Evolutionary conservation across 2,113 vertebrate genomes (phyloP).

Genomic region (Phalacrocorax pelagicus): DNA sequence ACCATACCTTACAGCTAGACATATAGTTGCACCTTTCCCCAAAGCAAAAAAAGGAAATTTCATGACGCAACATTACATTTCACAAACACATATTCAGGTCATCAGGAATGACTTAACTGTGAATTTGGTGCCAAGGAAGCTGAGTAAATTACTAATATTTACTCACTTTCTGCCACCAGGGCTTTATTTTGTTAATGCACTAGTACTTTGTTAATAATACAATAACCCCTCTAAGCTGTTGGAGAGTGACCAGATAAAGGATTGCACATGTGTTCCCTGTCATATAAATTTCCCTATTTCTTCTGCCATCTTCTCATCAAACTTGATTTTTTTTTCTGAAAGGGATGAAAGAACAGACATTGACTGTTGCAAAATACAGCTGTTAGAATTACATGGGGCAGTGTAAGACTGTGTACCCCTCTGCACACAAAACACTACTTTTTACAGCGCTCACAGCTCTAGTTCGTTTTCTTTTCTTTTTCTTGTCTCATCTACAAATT

Average conservation of each 20-base stretch:
- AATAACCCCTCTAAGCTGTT: not conserved
- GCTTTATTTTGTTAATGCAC: not conserved
- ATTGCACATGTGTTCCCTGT: not conserved
- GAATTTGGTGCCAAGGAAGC: not conserved
- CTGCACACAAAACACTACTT: not conserved
- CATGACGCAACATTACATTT: not conserved
- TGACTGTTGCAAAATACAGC: not conserved
- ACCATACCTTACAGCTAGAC: not conserved
- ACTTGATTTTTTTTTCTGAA: not conserved
- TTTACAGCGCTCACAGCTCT: not conserved
- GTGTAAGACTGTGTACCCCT: not conserved
- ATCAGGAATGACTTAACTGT: not conserved
- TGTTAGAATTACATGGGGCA: not conserved
- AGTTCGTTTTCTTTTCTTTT: not conserved
- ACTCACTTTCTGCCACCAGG: not conserved
- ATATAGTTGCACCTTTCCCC: not conserved
- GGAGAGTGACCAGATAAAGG: not conserved
- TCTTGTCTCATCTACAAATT: not conserved
- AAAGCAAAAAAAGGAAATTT: not conserved
- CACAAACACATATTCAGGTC: not conserved
- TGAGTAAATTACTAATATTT: not conserved
- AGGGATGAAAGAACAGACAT: not conserved
- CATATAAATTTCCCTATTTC: not conserved
- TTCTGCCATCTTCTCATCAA: not conserved
- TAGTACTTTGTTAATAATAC: not conserved